These are phyloP conservation scores for Himalopsyche kuldschensis DNA, from an alignment of 2,888 invertebrate genomes.

Conservation along the genomic window DNA sequence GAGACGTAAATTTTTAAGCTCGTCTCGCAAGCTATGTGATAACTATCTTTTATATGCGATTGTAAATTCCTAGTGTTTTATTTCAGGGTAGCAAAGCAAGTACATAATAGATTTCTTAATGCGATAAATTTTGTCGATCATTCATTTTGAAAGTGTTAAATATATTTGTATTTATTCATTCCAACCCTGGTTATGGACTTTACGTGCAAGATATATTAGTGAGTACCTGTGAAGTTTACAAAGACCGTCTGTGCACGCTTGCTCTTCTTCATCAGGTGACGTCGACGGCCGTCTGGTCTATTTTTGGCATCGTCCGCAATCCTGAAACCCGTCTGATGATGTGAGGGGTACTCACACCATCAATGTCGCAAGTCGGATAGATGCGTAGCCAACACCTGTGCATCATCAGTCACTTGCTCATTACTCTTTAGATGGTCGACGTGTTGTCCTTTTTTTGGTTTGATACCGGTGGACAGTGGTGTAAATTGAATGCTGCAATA, in stretches of 20 bases:
- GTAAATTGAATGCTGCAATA: too few relatives aligned
- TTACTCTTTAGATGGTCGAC: not conserved
- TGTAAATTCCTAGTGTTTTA: too few relatives aligned
- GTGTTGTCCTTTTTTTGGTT: not conserved
- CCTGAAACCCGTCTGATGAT: not conserved
- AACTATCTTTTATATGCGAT: too few relatives aligned
- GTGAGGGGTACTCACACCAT: not conserved
- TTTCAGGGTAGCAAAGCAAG: too few relatives aligned
- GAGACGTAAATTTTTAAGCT: too few relatives aligned
- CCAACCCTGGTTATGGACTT: not conserved
- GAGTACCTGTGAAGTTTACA: not conserved
- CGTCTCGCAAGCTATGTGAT: too few relatives aligned
- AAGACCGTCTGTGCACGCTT: not conserved
- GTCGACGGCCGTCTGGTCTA: not conserved
- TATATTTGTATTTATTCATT: not conserved
- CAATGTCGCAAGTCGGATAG: not conserved
- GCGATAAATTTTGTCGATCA: too few relatives aligned
- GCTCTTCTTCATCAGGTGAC: not conserved
- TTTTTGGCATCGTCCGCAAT: not conserved
- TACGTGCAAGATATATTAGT: not conserved
- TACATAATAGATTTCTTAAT: too few relatives aligned
- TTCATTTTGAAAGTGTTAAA: too few relatives aligned
- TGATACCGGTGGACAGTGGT: too few relatives aligned
- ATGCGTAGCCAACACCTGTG: not conserved
- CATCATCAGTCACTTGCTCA: not conserved